Conservation (phyloP, 2,888 invertebrate species). For the Heliconius hortense region DNA sequence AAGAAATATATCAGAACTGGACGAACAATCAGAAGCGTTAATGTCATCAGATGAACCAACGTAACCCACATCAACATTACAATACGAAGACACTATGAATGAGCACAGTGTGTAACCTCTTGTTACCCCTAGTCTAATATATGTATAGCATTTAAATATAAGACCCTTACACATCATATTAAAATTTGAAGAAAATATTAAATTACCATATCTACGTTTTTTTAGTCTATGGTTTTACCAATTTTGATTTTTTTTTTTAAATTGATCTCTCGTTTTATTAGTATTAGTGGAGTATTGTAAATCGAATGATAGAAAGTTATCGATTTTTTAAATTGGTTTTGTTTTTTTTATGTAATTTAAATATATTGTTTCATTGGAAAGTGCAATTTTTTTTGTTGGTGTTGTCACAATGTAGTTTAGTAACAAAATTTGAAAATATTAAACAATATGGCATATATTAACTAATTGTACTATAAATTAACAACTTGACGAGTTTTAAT, state of each 20-base stretch:
- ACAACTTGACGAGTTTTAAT: background rate
- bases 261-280: conserved; percentile 20
- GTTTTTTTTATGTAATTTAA: background rate
- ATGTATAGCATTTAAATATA: conserved; percentile 44
- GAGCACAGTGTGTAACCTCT: conserved; percentile 53
- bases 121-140: conserved; percentile 48
- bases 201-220: conserved; percentile 2
- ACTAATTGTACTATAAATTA: background rate
- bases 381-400: conserved; percentile 4
- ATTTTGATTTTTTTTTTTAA: background rate
- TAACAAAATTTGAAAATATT: background rate
- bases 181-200: background rate
- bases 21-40: conserved; percentile 84
- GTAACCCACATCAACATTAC: conserved; percentile 53
- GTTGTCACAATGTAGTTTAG: background rate
- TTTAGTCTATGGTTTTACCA: background rate
- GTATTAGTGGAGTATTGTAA: conserved; percentile 2
- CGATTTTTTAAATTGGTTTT: background rate
- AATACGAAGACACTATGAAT: conserved; percentile 43
- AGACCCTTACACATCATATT: background rate
- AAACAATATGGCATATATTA: background rate
- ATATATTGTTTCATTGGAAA: background rate
- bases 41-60: conserved; percentile 78
- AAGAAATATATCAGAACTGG: conserved; percentile 79
- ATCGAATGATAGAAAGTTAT: background rate